A percentile compares a stretch with the other conserved stretches of the same genome.
Conservation (phyloP, 1,140 invertebrate genomes). For the Drosophila teissieri region DNA sequence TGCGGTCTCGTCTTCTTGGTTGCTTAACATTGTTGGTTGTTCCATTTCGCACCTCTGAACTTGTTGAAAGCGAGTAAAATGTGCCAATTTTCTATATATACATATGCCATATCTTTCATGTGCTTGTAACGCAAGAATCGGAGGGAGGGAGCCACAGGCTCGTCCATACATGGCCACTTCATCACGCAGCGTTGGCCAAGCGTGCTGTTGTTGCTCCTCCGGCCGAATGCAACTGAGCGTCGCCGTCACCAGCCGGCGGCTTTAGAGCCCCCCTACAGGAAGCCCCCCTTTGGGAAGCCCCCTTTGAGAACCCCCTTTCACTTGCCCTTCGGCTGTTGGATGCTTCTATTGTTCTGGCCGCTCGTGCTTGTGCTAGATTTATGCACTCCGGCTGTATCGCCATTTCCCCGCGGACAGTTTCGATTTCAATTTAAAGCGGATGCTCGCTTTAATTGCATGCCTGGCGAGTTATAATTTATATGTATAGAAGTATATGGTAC, state of each 20-base stretch:
- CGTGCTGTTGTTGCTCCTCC: slow-evolving; percentile 56
- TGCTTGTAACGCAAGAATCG: slow-evolving; percentile 46
- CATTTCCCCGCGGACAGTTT: slow-evolving; percentile 49
- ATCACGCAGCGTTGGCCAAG: slow-evolving; percentile 80
- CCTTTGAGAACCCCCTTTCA: background rate
- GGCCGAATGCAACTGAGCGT: slow-evolving; percentile 47
- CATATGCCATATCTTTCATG: slow-evolving; percentile 58
- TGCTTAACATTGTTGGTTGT: slow-evolving; percentile 36
- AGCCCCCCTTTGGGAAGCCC: background rate
- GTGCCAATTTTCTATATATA: slow-evolving; percentile 68
- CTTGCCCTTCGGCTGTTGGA: slow-evolving; percentile 32
- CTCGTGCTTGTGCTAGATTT: slow-evolving; percentile 81
- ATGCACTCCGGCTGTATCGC: slow-evolving; percentile 39
- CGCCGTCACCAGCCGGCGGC: slow-evolving; percentile 48
- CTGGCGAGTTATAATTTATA: slow-evolving; percentile 63
- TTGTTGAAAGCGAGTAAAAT: slow-evolving; percentile 78
- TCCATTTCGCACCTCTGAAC: slow-evolving; percentile 69
- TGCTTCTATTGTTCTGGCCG: slow-evolving; percentile 67
- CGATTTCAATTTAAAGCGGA: slow-evolving; percentile 78
- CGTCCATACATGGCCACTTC: slow-evolving; percentile 70
- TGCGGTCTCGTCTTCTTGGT: slow-evolving; percentile 14
- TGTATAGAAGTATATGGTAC: background rate
- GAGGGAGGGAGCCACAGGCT: slow-evolving; percentile 42
- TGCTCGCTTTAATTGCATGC: slow-evolving; percentile 68
- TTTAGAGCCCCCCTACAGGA: background rate